Base-by-base conservation (phyloP, 2,797 vertebrate species). In the Aselliscus stoliczkanus region DNA sequence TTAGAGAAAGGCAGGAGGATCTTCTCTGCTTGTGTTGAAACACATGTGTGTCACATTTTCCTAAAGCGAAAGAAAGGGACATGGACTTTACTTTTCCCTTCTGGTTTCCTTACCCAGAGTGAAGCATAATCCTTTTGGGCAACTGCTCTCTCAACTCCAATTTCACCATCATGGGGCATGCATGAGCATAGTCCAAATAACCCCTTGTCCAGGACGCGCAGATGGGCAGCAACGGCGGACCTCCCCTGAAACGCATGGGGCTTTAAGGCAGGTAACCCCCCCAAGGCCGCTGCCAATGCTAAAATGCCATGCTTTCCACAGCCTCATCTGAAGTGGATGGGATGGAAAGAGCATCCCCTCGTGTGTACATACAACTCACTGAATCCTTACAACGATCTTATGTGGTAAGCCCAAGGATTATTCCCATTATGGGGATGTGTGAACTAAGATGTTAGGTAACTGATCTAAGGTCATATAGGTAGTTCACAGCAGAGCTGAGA, bases 21-120 rank as follows among this genome's bases (percentile, higher is more conserved):
- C 7, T 81, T 90, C 13, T 0, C 77, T 86, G 83, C 21, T 34
- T 6, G 2, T 72, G 56, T 50, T 69, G 50, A 95, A 94, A 92
- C 4, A 11, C 52, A 82, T 21, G 42, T 13, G 14, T 1, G 91
- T 50, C 39, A 23, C 29, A 11, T 58, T 81, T 65, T 62, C 25
- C 54, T 75, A 6, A 5, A 13, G 70, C 75, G 29, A n/a, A 42
- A 65, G 56, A 72, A 64, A 47, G 7, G 77, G 69, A 58, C 75
- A 20, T 31, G 10, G 34, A 18, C 37, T 90, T 69, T 15, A 20
- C 52, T 42, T 79, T 37, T 75, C 58, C 73, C 34, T 80, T 75
- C 67, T 44, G 37, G 39, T 14, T 84, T 90, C 69, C 56, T 73
- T 14, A 14, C 69, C 42, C 42, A 60, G 85, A 67, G 12, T 5